Evolutionary conservation across 2,888 invertebrate genomes (phyloP).

Genomic region (Norana najaformis): DNA sequence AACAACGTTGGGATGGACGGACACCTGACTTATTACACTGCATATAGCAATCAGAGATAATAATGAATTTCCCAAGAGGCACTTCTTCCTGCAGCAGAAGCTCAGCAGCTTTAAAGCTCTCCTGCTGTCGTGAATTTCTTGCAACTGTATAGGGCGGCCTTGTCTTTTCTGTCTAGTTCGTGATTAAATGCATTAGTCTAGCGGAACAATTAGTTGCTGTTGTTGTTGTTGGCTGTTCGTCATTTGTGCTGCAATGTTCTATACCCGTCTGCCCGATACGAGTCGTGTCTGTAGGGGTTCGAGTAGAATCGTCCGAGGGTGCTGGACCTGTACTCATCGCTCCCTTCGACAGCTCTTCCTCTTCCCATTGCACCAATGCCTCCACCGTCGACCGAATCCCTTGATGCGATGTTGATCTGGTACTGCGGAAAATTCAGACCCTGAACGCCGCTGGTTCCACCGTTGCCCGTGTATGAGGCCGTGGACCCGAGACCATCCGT

Average conservation of each 20-base stretch:
- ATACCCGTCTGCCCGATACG: background rate
- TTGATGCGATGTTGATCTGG: background rate
- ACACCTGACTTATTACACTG: background rate
- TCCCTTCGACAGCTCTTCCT: background rate
- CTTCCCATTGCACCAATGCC: background rate
- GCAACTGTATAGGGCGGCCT: background rate
- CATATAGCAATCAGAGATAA: background rate
- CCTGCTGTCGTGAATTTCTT: background rate
- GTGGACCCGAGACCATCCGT: background rate
- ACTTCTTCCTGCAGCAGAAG: background rate
- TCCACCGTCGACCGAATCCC: background rate
- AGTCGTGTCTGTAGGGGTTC: constrained; percentile 18
- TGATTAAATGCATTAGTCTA: too few relatives aligned
- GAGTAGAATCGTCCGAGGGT: constrained; percentile 18
- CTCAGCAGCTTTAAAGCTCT: too few relatives aligned
- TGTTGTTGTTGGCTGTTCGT: background rate
- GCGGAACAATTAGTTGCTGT: background rate
- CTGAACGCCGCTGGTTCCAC: background rate
- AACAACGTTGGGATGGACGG: background rate
- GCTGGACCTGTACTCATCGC: background rate
- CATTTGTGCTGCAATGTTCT: constrained; percentile 9
- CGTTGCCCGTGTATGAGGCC: background rate
- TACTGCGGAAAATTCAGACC: background rate
- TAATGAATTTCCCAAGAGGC: background rate
- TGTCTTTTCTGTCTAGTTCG: too few relatives aligned